A percentile compares a stretch with the other conserved stretches of the same genome.
Conservation (phyloP, 2,113 vertebrate species). For the Aramus guarauna region DNA sequence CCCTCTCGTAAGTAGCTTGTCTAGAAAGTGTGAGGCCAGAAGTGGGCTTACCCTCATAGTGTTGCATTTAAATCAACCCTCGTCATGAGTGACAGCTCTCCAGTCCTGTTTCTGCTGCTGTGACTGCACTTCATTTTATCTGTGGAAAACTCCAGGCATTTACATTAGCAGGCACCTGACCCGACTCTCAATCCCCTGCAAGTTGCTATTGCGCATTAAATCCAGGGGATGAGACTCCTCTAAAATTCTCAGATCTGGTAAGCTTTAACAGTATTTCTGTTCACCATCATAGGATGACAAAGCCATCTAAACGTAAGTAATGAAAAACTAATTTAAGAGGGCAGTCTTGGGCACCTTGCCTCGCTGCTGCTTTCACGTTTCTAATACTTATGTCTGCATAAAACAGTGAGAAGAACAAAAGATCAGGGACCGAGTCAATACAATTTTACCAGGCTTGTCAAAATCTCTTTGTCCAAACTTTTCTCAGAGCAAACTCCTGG, state of each 20-base stretch:
- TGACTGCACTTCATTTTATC: not conserved
- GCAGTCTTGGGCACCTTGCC: not conserved
- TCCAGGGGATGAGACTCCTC: not conserved
- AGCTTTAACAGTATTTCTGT: not conserved
- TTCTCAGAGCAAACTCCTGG: not conserved
- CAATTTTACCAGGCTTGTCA: not conserved
- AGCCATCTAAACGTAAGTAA: not conserved
- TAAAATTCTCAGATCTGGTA: not conserved
- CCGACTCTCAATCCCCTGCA: not conserved
- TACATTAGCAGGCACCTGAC: not conserved
- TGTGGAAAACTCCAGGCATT: not conserved
- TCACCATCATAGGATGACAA: not conserved
- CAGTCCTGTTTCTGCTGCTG: not conserved
- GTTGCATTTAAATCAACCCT: not conserved
- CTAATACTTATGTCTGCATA: not conserved
- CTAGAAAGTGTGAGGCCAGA: not conserved
- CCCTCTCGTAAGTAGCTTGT: not conserved
- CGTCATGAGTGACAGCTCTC: not conserved
- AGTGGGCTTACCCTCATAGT: not conserved
- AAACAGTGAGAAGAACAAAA: conserved; percentile 19
- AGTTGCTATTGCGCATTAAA: not conserved
- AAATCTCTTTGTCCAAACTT: not conserved
- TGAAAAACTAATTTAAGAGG: not conserved
- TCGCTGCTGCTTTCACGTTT: not conserved
- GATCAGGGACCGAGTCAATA: not conserved